Evolutionary conservation across 1,140 invertebrate genomes (phyloP).

Genomic region (Leptinotarsa texana): DNA sequence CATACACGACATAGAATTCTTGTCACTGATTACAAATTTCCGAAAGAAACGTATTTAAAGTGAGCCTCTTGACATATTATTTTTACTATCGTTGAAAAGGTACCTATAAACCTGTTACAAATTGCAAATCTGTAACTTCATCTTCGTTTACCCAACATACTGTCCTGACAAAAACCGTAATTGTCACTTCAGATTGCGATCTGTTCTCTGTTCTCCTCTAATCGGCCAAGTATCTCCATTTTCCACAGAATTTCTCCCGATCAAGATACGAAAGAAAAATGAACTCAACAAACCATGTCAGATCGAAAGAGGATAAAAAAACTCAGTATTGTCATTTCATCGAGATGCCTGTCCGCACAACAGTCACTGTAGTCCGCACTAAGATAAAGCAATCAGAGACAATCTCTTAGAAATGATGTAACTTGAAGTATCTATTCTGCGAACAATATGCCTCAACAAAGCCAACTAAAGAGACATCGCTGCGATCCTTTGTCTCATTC

Average conservation of each 20-base stretch:
- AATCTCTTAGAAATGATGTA: slow-evolving; percentile 54
- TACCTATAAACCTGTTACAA: no score
- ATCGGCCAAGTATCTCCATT: neutral
- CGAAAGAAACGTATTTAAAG: no score
- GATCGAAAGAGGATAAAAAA: neutral
- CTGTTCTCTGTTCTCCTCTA: no score
- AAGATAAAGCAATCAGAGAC: slow-evolving; percentile 48
- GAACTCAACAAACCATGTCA: slow-evolving; percentile 13
- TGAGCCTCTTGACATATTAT: no score
- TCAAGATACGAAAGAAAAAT: slow-evolving; percentile 10
- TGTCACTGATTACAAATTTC: no score
- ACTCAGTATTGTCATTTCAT: neutral
- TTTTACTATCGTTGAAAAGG: no score
- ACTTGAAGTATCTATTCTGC: slow-evolving; percentile 54
- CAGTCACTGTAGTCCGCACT: slow-evolving; percentile 33
- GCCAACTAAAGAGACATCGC: slow-evolving; percentile 56
- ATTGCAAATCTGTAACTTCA: no score
- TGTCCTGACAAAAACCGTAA: no score
- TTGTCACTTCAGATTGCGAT: no score
- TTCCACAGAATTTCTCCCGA: neutral
- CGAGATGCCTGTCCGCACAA: slow-evolving; percentile 28
- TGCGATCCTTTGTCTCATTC: slow-evolving; percentile 48
- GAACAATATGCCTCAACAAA: slow-evolving; percentile 51
- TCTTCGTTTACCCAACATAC: no score
- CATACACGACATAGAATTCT: no score